Evolutionary conservation across 2,113 vertebrate genomes (phyloP), one percentile per base, ranked within the genome.

Genomic region (Cochlearius cochlearius): DNA sequence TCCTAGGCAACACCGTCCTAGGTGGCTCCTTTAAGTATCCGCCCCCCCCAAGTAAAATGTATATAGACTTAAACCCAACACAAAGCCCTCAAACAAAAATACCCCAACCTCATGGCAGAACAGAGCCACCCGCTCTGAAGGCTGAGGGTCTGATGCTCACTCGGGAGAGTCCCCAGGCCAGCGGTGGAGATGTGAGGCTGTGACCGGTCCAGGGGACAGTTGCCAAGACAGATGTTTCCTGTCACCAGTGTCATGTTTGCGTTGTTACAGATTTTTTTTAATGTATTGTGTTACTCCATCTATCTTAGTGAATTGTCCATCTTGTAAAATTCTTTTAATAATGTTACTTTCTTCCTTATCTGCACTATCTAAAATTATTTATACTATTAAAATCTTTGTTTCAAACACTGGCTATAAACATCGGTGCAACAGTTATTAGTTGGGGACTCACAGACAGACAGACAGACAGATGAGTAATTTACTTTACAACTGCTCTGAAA

Each of bases 291-390:
- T 98, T 98, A 98, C 97, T 96, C 95, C 96, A 97, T 95, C 97
- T 94, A 97, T 96, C 96, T 97, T 92, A 43, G 82, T 79, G 91
- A 97, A 94, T 36, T 72, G 91, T 43, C 91, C 27, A 58, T 88
- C 98, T 97, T 97, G 97, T 98, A 98, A 98, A 98, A 97, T 92
- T 97, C 87, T 97, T 97, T 95, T 96, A 98, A 98, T 98, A 94
- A 95, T 88, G 77, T 94, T 98, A 93, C 97, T 98, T 98, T 98
- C 69, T 97, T 95, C 86, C 78, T 69, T 97, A 98, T 97, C 98
- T 95, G 88, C 72, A 79, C 92, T 97, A 97, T 96, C 97, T 98
- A 96, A 86, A 95, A 97, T 97, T 97, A 98, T 98, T 98, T 98
- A 98, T 96, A 97, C 95, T 96, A 90, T 96, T 94, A 96, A 90